Base-by-base conservation (phyloP, 2,797 vertebrate genomes). In the Prionace glauca region DNA sequence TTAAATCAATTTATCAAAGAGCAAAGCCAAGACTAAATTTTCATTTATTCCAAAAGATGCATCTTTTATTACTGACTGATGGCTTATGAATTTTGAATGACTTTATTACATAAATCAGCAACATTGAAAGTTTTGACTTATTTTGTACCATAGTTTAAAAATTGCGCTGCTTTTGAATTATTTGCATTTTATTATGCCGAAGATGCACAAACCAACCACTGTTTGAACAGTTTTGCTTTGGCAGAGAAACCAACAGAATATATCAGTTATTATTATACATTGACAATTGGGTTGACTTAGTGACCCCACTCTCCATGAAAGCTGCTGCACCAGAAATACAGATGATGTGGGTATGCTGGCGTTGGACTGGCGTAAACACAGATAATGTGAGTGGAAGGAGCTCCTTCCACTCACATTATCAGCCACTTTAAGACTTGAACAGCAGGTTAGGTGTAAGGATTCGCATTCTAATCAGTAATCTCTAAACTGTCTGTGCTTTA, bases 1-100 rank as follows among this genome's bases (percentile, higher is more conserved):
- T 94, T 26, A 94, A 94, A 72, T 94, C 45, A 56, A 65, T 74
- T 94, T 72, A 74, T 77, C 41, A 45, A 74, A 94, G 92, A 94
- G n/a, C 67, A 94, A 71, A 71, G 36, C 69, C 41, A 94, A 41
- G n/a, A 36, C 41, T 50, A 94, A 50, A 74, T 94, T 94, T 74
- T 77, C 93, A 94, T 74, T 69, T 20, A 56, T 56, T 45, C 5
- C 29, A 74, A 94, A 94, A 94, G 65, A 93, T 41, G 10, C 36
- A 45, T 12, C 26, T 94, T 32, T 71, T 29, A 50, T n/a, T 74
- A 18, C 74, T 94, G 56, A 60, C 26, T 50, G 36, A 94, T 56
- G 45, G 11, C 72, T 45, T 26, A 32, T 56, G 45, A 50, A 74
- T 50, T 91, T 50, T 77, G 16, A 94, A 94, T 45, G 56, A 94